A percentile compares a stretch with the other conserved stretches of the same genome.
These are phyloP conservation scores for Tachypleus tridentatus DNA, from an alignment of 1,140 invertebrate genomes.

Conservation along the genomic window DNA sequence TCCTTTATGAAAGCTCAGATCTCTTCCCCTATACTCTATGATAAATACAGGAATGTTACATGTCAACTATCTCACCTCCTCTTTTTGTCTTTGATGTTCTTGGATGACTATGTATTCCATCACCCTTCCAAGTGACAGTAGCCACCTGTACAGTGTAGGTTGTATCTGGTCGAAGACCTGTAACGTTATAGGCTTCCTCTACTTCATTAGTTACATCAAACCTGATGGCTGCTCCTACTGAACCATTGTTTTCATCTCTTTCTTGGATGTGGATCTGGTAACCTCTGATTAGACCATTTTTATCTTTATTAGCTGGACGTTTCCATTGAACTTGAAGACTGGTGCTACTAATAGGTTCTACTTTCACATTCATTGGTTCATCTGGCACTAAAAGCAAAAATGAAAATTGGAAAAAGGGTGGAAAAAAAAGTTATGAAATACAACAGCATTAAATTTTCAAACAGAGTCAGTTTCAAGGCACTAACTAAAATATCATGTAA, in stretches of 20 bases:
- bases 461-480: too few species aligned
- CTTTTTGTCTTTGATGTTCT: slow-evolving; percentile 36
- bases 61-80: too few species aligned
- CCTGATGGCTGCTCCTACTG: slow-evolving; percentile 27
- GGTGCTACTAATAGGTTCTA: slow-evolving; percentile 78
- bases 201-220: slow-evolving; percentile 71
- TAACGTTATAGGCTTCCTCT: slow-evolving; percentile 66
- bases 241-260: slow-evolving; percentile 48
- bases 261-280: slow-evolving; percentile 94
- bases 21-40: too few species aligned
- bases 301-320: slow-evolving; percentile 73
- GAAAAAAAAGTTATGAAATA: too few species aligned
- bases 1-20: too few species aligned
- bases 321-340: slow-evolving; percentile 84
- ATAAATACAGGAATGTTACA: too few species aligned
- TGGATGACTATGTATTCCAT: slow-evolving; percentile 73
- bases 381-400: slow-evolving; percentile 56
- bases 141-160: slow-evolving; percentile 68
- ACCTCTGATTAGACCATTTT: slow-evolving; percentile 87
- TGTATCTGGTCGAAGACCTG: slow-evolving; percentile 85
- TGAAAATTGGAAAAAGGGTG: too few species aligned
- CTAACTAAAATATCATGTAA: too few species aligned
- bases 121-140: slow-evolving; percentile 84
- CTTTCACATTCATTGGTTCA: slow-evolving; percentile 81
- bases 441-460: too few species aligned